phyloP scores from a whole-genome alignment of 1,140 invertebrate species.

The Aphaenogaster floridana region DNA sequence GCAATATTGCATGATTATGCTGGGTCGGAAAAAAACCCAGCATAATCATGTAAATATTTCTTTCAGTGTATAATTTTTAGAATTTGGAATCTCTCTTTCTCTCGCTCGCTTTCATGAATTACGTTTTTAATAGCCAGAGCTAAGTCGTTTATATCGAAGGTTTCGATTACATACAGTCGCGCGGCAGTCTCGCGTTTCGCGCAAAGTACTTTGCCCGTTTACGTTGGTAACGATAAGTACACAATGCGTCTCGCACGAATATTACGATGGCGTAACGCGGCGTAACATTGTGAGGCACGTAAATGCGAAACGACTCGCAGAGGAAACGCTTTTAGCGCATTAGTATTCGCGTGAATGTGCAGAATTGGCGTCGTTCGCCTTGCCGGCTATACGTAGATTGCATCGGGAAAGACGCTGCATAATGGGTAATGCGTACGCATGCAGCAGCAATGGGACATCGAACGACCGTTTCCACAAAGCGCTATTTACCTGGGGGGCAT shows the following conservation, averaged over 20 bases:
- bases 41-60: too few relatives aligned
- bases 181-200: slow-evolving; percentile 11
- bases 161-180: neutral
- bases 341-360: slow-evolving; percentile 53
- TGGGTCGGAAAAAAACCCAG: too few relatives aligned
- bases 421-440: slow-evolving; percentile 10
- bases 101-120: neutral
- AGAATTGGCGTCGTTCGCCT: slow-evolving; percentile 13
- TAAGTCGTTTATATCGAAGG: neutral
- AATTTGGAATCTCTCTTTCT: neutral
- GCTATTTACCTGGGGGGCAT: slow-evolving; percentile 14
- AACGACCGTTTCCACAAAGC: slow-evolving; percentile 55
- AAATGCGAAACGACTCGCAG: slow-evolving; percentile 23
- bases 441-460: slow-evolving; percentile 12
- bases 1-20: too few relatives aligned
- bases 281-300: slow-evolving; percentile 20
- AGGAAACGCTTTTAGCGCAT: slow-evolving; percentile 21
- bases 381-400: slow-evolving; percentile 48
- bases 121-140: neutral
- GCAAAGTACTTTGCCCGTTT: slow-evolving; percentile 28
- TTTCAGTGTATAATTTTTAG: neutral
- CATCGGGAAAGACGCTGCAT: slow-evolving; percentile 36
- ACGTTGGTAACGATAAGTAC: slow-evolving; percentile 28
- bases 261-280: slow-evolving; percentile 35
- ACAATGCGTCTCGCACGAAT: slow-evolving; percentile 41